Evolutionary conservation across 2,113 vertebrate species (phyloP), one percentile per base, ranked within the genome.

Genomic region (Ranitomeya imitator): DNA sequence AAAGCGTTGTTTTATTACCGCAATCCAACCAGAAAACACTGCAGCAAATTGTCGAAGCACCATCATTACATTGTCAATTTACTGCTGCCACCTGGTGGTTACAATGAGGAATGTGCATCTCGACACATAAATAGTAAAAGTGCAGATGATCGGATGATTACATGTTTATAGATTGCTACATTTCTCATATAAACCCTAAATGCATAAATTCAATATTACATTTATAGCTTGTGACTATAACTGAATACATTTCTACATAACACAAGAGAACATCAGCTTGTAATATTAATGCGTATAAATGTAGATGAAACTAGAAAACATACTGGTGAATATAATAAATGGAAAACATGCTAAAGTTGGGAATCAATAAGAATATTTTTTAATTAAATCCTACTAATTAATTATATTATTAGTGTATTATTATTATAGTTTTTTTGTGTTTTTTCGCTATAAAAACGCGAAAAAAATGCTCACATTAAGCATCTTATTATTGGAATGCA

Each of bases 51-150:
- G 76, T 59, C 6, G 18, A 18, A 31, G 23, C 60, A 59, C n/a
- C n/a, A 74, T 19, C 31, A 71, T 71, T 2, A 37, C 7, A 74
- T 74, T 74, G 31, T 37, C 71, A 76, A 52, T 51, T 21, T 76
- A 76, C 52, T 83, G 81, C 81, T 83, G 81, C 81, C 81, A 83
- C 21, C 81, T 83, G 63, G 81, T 83, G 81, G 61, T 52, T 0
- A 83, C 6, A 52, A 83, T 52, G 6, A 83, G 5, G 21, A 23
- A 83, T 69, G 61, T 3, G 1, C 21, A n/a, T 8, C 37, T 74
- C 15, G 4, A 74, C 26, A 73, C 12, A 7, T 21, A 4, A n/a
- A 73, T 16, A 13, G 13, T 37, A 37, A 73, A 73, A 73, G 13
- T 73, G 16, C 19, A 52, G 8, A 76, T 21, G 5, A 76, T 76